Percentiles rank a stretch among this genome's conserved stretches.
phyloP scores from a whole-genome alignment of 2,797 vertebrate genomes.

The Aythya fuligula region DNA sequence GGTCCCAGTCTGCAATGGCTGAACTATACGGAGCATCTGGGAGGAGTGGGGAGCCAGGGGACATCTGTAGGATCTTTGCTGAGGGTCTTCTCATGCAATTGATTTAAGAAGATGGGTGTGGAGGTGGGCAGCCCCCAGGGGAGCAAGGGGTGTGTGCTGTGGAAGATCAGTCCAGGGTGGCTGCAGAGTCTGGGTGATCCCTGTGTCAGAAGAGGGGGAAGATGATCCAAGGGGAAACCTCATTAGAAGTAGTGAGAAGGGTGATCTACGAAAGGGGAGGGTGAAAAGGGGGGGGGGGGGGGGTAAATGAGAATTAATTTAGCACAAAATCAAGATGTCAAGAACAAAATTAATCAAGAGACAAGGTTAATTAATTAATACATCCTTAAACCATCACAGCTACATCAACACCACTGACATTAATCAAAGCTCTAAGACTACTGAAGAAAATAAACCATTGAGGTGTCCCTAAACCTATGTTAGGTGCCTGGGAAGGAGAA shows the following conservation, averaged over 20 bases:
- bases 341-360: constrained; percentile 60
- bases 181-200: not conserved
- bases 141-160: not conserved
- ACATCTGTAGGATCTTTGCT: not conserved
- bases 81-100: not conserved
- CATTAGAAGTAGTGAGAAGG: not conserved
- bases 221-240: not conserved
- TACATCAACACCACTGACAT: constrained; percentile 8
- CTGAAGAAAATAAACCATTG: not conserved
- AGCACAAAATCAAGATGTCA: constrained; percentile 63
- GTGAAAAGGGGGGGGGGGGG: not conserved
- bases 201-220: not conserved
- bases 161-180: not conserved
- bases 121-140: not conserved
- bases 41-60: not conserved
- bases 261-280: not conserved
- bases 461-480: not conserved
- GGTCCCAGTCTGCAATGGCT: accelerated
- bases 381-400: constrained; percentile 40
- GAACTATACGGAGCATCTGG: not conserved
- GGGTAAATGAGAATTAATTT: constrained; percentile 60
- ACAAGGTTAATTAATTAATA: constrained; percentile 64
- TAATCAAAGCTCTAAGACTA: constrained; percentile 32
- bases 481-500: not conserved
- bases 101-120: not conserved